phyloP scores from a whole-genome alignment of 2,888 invertebrate species.

The Adineta ricciae region DNA sequence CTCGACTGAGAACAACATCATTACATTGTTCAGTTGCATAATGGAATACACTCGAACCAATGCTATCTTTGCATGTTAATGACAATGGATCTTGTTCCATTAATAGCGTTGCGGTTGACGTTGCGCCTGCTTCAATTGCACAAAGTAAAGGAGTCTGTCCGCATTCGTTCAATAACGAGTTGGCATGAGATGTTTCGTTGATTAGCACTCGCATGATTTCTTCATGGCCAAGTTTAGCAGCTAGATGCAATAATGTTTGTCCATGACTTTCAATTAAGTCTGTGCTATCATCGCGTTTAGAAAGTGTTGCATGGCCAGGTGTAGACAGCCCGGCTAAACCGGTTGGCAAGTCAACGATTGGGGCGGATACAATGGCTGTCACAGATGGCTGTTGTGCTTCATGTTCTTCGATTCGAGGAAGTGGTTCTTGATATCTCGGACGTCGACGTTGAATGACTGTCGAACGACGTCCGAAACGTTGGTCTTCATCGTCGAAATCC shows the following conservation, averaged over 20 bases:
- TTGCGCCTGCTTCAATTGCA: neutral
- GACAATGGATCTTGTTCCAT: neutral
- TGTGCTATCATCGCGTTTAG: neutral
- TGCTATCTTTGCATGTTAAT: neutral
- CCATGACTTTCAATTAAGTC: neutral
- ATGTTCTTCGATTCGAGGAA: neutral
- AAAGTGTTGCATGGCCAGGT: neutral
- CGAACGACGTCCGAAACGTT: neutral
- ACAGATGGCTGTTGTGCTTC: neutral
- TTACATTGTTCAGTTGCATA: conserved; percentile 10
- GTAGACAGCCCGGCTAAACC: neutral
- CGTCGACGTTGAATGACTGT: neutral
- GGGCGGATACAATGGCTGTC: neutral
- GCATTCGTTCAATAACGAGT: neutral
- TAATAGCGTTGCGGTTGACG: neutral
- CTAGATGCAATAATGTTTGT: neutral
- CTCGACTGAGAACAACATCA: neutral
- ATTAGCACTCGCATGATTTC: neutral
- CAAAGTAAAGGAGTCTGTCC: neutral
- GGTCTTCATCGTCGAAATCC: neutral
- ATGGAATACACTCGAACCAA: neutral
- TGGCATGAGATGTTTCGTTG: neutral
- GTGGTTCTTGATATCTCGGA: neutral
- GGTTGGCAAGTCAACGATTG: neutral
- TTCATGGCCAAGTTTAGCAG: neutral